phyloP scores from a whole-genome alignment of 2,888 invertebrate species.

The Dasypogon diadema region DNA sequence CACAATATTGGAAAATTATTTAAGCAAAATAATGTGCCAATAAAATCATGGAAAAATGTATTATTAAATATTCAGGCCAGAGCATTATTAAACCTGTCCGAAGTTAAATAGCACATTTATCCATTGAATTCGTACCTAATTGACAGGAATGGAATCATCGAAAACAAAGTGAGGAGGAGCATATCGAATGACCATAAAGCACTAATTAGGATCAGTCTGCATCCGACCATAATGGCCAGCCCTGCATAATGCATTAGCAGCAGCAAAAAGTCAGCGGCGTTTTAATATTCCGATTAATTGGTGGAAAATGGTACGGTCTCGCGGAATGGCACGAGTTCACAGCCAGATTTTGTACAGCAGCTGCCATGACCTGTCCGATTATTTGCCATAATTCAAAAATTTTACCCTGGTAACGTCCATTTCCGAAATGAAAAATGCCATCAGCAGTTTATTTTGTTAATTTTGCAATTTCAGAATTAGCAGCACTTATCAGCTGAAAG shows the following conservation, averaged over 20 bases:
- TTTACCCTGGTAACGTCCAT: slow-evolving; percentile 48
- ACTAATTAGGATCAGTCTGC: slow-evolving; percentile 49
- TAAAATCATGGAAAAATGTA: background rate
- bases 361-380: slow-evolving; percentile 63
- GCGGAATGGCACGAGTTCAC: background rate
- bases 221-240: slow-evolving; percentile 39
- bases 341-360: slow-evolving; percentile 22
- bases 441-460: slow-evolving; percentile 52
- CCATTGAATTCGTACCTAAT: slow-evolving; percentile 29
- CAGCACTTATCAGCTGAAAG: slow-evolving; percentile 39
- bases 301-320: background rate
- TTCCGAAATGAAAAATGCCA: slow-evolving; percentile 48
- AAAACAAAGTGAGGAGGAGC: slow-evolving; percentile 30
- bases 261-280: slow-evolving; percentile 43
- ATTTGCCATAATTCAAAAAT: slow-evolving; percentile 63
- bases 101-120: slow-evolving; percentile 6
- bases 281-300: slow-evolving; percentile 51
- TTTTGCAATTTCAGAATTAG: slow-evolving; percentile 46
- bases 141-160: slow-evolving; percentile 43
- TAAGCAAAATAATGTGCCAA: no score
- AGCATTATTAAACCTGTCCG: slow-evolving; percentile 20
- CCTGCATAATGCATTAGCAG: slow-evolving; percentile 49
- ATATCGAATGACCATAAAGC: slow-evolving; percentile 43
- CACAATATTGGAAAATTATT: no score
- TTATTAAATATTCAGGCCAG: slow-evolving; percentile 7